Evolutionary conservation across 2,888 invertebrate species (phyloP).

Genomic region (Allophyes oxyacanthae): DNA sequence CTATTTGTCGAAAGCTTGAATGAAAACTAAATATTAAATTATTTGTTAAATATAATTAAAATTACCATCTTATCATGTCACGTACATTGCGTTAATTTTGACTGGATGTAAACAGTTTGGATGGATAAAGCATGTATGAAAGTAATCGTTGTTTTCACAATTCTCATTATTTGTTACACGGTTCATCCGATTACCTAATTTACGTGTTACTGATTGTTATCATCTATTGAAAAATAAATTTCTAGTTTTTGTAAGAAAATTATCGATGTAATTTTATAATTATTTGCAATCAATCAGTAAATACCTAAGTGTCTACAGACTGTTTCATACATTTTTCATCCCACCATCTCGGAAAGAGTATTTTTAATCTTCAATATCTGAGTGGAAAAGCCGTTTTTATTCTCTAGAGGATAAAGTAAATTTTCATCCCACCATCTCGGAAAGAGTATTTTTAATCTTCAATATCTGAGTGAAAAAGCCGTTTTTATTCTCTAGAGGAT

Average conservation of each 20-base stretch:
- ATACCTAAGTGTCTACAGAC: no score
- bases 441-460: no score
- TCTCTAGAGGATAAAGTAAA: no score
- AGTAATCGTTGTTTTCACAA: conserved; percentile 54
- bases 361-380: no score
- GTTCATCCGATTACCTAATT: conserved; percentile 42
- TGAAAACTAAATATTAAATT: conserved; percentile 19
- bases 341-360: no score
- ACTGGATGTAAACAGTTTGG: conserved; percentile 42
- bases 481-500: no score
- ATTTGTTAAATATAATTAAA: conserved; percentile 11
- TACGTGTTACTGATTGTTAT: conserved; percentile 23
- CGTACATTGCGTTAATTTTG: conserved; percentile 64
- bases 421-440: no score
- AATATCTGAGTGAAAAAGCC: no score
- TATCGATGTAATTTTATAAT: neutral
- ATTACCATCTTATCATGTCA: conserved; percentile 70
- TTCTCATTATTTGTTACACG: conserved; percentile 30
- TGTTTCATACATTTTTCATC: no score
- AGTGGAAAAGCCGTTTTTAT: no score
- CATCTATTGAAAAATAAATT: conserved; percentile 28
- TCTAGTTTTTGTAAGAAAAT: neutral
- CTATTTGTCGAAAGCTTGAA: conserved; percentile 10
- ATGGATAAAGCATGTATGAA: conserved; percentile 62
- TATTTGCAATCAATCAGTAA: no score